phyloP scores from a whole-genome alignment of 2,797 vertebrate genomes.

The Sebastes elongatus region DNA sequence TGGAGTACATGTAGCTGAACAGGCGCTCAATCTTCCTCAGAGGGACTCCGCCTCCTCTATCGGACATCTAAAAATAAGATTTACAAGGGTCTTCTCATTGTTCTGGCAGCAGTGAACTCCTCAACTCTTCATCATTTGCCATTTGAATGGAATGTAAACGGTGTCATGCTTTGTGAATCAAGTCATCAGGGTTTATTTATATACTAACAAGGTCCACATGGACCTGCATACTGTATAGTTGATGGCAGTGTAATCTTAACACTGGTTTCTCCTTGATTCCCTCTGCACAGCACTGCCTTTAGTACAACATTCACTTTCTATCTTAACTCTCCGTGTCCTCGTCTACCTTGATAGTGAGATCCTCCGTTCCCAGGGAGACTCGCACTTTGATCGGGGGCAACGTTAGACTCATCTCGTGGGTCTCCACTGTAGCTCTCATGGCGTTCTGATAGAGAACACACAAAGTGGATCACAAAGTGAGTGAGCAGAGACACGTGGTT shows the following conservation, averaged over 20 bases:
- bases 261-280: neutral
- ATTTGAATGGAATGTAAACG: slow-evolving; percentile 9
- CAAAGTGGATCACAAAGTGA: neutral
- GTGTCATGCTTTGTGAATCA: neutral
- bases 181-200: neutral
- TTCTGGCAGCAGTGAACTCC: slow-evolving; percentile 1
- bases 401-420: slow-evolving; percentile 86
- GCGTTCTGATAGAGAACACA: slow-evolving; percentile 87
- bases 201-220: neutral
- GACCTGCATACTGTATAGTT: neutral
- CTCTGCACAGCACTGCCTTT: neutral
- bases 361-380: slow-evolving; percentile 94
- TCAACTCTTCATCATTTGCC: neutral
- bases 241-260: neutral
- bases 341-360: slow-evolving; percentile 95
- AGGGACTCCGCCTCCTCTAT: slow-evolving; percentile 95
- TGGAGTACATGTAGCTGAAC: slow-evolving; percentile 98
- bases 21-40: slow-evolving; percentile 93
- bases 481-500: neutral
- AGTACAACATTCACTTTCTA: neutral
- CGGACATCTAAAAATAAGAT: slow-evolving; percentile 87
- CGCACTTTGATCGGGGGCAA: slow-evolving; percentile 91
- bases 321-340: neutral
- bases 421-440: slow-evolving; percentile 97
- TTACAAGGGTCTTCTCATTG: neutral